Conservation (phyloP, 2,797 vertebrate genomes). For the Eulemur coronatus region DNA sequence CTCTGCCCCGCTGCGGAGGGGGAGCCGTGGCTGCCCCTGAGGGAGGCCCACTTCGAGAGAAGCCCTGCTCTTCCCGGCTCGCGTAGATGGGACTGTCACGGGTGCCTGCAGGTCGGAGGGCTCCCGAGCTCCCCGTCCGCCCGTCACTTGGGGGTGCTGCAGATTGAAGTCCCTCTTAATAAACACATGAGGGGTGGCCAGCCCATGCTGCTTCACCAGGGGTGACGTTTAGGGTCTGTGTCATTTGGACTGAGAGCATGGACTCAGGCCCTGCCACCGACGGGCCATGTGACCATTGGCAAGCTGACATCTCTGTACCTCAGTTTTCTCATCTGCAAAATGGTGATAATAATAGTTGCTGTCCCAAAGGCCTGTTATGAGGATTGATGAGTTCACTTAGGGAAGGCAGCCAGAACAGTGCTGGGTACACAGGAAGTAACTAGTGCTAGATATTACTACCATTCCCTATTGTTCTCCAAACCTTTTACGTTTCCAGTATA, state of each 20-base stretch:
- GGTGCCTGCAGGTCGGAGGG: not conserved
- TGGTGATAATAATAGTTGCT: not conserved
- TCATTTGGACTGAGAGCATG: not conserved
- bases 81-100: not conserved
- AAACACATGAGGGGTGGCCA: not conserved
- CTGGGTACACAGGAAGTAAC: not conserved
- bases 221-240: rapidly evolving
- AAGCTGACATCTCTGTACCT: not conserved
- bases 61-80: rapidly evolving
- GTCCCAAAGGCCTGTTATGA: not conserved
- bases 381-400: not conserved
- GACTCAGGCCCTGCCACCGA: not conserved
- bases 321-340: not conserved
- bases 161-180: not conserved
- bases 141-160: not conserved
- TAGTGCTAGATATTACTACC: not conserved
- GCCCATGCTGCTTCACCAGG: not conserved
- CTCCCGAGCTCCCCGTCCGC: rapidly evolving
- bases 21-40: not conserved
- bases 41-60: not conserved
- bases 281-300: not conserved
- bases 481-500: not conserved
- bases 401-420: not conserved
- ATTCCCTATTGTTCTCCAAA: not conserved
- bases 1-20: not conserved